phyloP scores from a whole-genome alignment of 2,797 vertebrate genomes.

The Crypturellus tataupa region DNA sequence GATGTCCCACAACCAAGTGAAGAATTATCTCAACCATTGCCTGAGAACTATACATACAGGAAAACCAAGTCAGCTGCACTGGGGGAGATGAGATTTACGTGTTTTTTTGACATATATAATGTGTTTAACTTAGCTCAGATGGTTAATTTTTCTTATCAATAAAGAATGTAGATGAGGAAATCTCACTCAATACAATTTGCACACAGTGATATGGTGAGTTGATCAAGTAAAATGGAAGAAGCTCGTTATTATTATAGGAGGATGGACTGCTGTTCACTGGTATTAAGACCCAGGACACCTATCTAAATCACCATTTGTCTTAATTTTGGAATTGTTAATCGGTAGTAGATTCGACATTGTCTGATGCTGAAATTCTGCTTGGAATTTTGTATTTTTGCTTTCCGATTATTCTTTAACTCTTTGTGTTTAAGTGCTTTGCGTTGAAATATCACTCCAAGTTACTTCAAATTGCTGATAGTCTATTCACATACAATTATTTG shows the following conservation, averaged over 20 bases:
- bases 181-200: background rate
- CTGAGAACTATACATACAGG: background rate
- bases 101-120: background rate
- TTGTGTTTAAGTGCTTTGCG: background rate
- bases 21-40: constrained; percentile 9
- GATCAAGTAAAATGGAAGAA: background rate
- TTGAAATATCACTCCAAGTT: background rate
- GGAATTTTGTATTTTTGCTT: background rate
- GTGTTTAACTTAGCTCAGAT: background rate
- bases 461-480: background rate
- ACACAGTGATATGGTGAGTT: background rate
- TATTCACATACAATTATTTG: background rate
- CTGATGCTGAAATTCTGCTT: background rate
- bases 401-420: background rate
- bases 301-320: background rate
- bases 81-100: background rate
- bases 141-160: background rate
- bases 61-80: background rate
- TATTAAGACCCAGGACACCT: background rate
- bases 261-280: background rate
- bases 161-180: background rate
- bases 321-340: background rate
- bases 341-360: background rate
- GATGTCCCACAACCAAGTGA: background rate
- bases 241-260: background rate